Base-by-base conservation (phyloP, 2,113 vertebrate species). In the Elephantulus edwardii region DNA sequence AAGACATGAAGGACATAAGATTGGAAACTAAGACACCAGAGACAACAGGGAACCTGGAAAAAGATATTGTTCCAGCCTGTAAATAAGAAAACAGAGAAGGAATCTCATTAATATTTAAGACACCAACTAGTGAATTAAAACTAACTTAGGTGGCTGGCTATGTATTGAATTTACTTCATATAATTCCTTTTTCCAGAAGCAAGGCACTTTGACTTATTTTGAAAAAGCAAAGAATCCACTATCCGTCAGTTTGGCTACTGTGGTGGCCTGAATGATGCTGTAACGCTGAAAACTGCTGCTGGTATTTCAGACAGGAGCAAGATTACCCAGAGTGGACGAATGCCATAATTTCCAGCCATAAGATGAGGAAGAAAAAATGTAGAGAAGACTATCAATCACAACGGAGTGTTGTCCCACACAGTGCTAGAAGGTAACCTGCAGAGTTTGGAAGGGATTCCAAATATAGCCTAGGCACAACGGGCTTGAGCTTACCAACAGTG, bases 61-160 rank as follows among this genome's bases (percentile, higher is more conserved):
- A 92, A 96, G 93, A 97, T 97, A 95, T 68, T 95, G 83, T 96
- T 95, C 58, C 95, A 96, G 81, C 68, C 89, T 93, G 74, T 94
- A 97, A 94, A 0, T 93, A 0, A 96, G 96, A 95, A 91, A 92
- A 83, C 84, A 92, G 91, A 91, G 86, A 93, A 88, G 88, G 88
- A 94, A 2, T 0, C 77, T 89, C 58, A 89, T 97, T 94, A 95
- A 96, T 96, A 96, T 95, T 96, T 92, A 88, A 96, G 72, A 79
- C 77, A 62, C 78, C 75, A 85, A 84, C 85, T 78, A 79, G 66
- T 92, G 76, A 85, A 89, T 91, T 95, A 70, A 92, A 94, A 76
- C 75, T 48, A 86, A 76, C 88, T 88, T 92, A 86, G 74, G 14
- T 77, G 17, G 42, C 75, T 80, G 56, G 8, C 44, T 75, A 24